Conservation (phyloP, 2,888 invertebrate species). For the Enchytraeus crypticus region DNA sequence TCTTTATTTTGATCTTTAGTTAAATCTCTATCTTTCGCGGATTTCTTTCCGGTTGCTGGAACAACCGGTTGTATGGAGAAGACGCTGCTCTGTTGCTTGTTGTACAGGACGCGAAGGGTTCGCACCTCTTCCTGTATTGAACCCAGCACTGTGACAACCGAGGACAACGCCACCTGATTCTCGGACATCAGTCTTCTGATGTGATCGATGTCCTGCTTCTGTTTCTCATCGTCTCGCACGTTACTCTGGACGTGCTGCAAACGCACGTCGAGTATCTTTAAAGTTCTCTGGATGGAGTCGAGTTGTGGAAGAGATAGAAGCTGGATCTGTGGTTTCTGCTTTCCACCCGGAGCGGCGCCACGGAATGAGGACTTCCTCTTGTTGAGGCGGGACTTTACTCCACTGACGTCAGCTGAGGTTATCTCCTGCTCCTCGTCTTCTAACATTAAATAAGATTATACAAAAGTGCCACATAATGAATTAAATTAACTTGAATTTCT, state of each 20-base stretch:
- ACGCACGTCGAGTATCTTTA: conserved; percentile 46
- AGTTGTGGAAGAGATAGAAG: conserved; percentile 46
- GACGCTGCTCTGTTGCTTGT: conserved; percentile 19
- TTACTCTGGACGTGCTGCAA: conserved; percentile 46
- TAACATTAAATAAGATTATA: not conserved
- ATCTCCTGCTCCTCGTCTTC: not conserved
- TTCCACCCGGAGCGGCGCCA: not conserved
- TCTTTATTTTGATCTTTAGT: not conserved
- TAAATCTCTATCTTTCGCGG: not conserved
- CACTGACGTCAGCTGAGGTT: not conserved
- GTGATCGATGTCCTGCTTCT: conserved; percentile 46
- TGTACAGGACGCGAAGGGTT: conserved; percentile 15
- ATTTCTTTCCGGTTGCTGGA: not conserved
- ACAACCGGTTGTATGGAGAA: conserved; percentile 18
- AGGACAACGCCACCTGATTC: conserved; percentile 46
- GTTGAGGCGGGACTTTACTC: not conserved
- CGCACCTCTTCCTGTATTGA: conserved; percentile 38
- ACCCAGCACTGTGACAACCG: conserved; percentile 44
- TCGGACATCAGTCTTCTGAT: conserved; percentile 45
- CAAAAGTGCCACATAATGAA: not conserved
- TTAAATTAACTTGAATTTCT: not conserved
- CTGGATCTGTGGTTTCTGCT: conserved; percentile 37
- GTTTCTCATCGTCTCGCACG: conserved; percentile 43
- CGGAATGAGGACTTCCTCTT: conserved; percentile 1
- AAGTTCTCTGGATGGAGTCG: conserved; percentile 45